A percentile compares a stretch with the other conserved stretches of the same genome.
These are phyloP conservation scores for Aphrophora alni DNA, from an alignment of 2,888 invertebrate genomes.

Conservation along the genomic window DNA sequence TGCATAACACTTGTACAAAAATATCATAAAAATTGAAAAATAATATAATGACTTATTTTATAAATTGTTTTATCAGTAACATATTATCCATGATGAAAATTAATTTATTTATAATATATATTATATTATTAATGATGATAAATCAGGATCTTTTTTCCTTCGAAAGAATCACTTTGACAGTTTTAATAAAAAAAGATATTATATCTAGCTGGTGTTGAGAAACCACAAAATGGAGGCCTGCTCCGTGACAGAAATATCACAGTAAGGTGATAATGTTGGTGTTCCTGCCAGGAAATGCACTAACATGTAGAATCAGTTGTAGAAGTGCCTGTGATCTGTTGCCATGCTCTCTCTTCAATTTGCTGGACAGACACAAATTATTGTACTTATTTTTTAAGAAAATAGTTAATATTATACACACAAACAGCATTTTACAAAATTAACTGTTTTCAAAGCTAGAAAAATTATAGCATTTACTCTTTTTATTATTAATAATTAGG, in stretches of 20 bases:
- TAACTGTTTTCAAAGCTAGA: no score
- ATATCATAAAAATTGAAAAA: background rate
- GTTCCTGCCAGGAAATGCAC: background rate
- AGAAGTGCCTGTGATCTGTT: slow-evolving; percentile 45
- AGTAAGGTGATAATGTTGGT: background rate
- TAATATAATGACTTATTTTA: background rate
- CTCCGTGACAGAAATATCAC: background rate
- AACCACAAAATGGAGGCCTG: background rate
- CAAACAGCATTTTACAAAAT: no score
- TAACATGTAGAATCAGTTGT: slow-evolving; percentile 44
- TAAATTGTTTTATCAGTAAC: background rate
- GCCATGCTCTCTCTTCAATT: slow-evolving; percentile 48
- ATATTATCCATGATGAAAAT: background rate
- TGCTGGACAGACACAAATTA: slow-evolving; percentile 40
- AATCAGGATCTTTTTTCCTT: background rate
- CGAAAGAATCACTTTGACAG: background rate
- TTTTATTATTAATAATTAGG: no score
- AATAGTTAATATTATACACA: no score
- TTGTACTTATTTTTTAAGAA: background rate
- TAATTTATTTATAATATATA: background rate
- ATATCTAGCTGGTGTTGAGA: background rate
- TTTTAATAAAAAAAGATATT: background rate
- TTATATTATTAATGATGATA: background rate
- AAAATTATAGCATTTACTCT: no score
- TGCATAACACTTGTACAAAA: slow-evolving; percentile 4